Percentiles rank a stretch among this genome's conserved stretches.
Evolutionary conservation across 2,888 invertebrate genomes (phyloP).

Genomic region (Apamea anceps): DNA sequence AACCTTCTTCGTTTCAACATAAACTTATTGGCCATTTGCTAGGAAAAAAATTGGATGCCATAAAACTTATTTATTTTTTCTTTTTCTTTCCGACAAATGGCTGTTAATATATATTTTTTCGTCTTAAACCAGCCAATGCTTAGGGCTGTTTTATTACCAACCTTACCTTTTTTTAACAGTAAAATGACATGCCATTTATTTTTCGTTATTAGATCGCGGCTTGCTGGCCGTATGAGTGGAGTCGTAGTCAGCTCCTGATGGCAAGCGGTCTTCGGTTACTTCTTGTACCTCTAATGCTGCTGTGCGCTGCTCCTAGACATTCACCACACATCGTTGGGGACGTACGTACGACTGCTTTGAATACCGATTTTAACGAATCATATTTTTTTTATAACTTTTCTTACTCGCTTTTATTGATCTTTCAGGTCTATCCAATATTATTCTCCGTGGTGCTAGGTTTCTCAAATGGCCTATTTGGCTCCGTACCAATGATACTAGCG

Average conservation of each 20-base stretch:
- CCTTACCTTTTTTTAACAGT: neutral
- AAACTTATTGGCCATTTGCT: neutral
- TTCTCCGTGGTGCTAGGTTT: slow-evolving; percentile 93
- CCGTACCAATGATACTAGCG: slow-evolving; percentile 97
- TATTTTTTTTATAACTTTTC: neutral
- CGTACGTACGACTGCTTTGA: slow-evolving; percentile 71
- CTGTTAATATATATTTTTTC: neutral
- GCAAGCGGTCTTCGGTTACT: slow-evolving; percentile 93
- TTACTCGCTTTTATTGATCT: slow-evolving; percentile 31
- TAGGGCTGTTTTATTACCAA: neutral
- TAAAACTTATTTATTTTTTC: neutral
- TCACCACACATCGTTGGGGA: slow-evolving; percentile 93
- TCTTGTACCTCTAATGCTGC: slow-evolving; percentile 94
- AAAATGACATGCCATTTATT: neutral
- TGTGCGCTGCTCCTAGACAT: slow-evolving; percentile 95
- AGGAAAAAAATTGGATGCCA: neutral
- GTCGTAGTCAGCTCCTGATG: slow-evolving; percentile 93
- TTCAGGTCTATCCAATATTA: slow-evolving; percentile 87
- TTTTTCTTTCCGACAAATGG: neutral
- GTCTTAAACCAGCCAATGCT: neutral
- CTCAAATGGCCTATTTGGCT: slow-evolving; percentile 96
- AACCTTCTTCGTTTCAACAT: slow-evolving; percentile 6
- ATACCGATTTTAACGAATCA: neutral
- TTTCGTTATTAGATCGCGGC: slow-evolving; percentile 91
- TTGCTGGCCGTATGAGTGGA: slow-evolving; percentile 95